These are phyloP conservation scores for Brachyptera risi DNA, from an alignment of 2,888 invertebrate genomes.

Conservation along the genomic window DNA sequence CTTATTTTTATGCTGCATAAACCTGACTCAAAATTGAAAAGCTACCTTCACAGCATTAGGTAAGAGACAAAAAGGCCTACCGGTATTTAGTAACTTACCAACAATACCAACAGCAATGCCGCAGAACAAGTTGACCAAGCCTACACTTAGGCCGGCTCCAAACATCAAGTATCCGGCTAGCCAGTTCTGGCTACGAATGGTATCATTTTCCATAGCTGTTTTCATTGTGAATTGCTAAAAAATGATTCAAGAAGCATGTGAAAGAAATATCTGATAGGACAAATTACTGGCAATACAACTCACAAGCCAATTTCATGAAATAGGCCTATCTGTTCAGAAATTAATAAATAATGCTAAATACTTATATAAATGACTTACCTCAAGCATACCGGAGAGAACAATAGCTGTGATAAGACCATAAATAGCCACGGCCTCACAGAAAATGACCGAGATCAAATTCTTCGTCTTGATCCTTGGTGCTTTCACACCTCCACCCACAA, in stretches of 20 bases:
- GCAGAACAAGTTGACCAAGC: conserved; percentile 93
- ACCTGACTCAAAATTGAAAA: not conserved
- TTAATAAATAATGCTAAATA: no score
- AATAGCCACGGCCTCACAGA: conserved; percentile 63
- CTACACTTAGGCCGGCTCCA: conserved; percentile 92
- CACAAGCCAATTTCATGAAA: no score
- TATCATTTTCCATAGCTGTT: conserved; percentile 12
- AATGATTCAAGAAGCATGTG: no score
- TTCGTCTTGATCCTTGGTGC: conserved; percentile 60
- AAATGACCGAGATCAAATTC: conserved; percentile 60
- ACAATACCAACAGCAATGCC: conserved; percentile 97
- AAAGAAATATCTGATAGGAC: no score
- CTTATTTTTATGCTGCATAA: no score
- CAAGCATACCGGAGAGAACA: conserved; percentile 50
- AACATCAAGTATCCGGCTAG: conserved; percentile 92
- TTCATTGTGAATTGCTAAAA: conserved; percentile 5
- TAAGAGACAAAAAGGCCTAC: no score
- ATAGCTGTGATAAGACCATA: conserved; percentile 63
- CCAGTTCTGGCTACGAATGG: conserved; percentile 57
- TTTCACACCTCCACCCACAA: conserved; percentile 59
- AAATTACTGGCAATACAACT: no score
- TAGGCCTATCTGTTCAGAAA: no score
- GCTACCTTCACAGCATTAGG: no score
- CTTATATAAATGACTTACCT: conserved; percentile 34
- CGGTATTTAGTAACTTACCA: conserved; percentile 45